A percentile compares a stretch with the other conserved stretches of the same genome.
phyloP scores from a whole-genome alignment of 37 sponge, comb jelly and placozoan genomes.

The Beroe ovata region DNA sequence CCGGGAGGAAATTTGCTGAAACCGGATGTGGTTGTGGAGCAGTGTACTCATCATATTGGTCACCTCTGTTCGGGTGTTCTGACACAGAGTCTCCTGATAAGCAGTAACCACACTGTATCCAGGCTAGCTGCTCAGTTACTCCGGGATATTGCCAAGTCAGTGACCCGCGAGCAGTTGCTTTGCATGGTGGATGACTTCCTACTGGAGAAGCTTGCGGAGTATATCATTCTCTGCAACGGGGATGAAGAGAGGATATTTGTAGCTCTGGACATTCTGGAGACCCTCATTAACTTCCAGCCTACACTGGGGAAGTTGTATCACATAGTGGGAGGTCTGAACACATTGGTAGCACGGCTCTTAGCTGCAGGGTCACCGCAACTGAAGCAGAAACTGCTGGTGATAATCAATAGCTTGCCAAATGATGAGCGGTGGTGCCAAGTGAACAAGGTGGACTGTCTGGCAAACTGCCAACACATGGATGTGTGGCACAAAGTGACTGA shows the following conservation, averaged over 20 bases:
- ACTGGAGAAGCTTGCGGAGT: constrained; percentile 49
- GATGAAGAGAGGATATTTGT: constrained; percentile 57
- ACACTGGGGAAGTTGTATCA: constrained; percentile 36
- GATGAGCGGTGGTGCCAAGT: constrained; percentile 61
- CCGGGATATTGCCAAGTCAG: constrained; percentile 41
- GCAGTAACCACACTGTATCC: constrained; percentile 36
- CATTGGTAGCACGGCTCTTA: constrained; percentile 8
- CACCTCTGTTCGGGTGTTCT: constrained; percentile 63
- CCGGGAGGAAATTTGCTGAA: not conserved
- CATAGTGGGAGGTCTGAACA: constrained; percentile 56
- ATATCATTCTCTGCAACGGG: constrained; percentile 47
- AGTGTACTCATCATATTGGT: constrained; percentile 56
- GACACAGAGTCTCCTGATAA: constrained; percentile 42
- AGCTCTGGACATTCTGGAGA: constrained; percentile 53
- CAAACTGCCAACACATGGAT: constrained; percentile 41
- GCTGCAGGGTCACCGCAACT: constrained; percentile 1
- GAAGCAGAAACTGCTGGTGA: constrained; percentile 26
- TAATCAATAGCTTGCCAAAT: constrained; percentile 38
- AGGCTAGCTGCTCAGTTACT: constrained; percentile 9
- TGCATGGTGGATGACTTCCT: constrained; percentile 50
- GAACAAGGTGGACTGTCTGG: constrained; percentile 53
- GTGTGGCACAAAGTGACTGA: constrained; percentile 57
- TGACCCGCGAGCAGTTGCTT: constrained; percentile 53
- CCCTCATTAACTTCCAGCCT: constrained; percentile 44
- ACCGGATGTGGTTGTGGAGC: constrained; percentile 38